Base-by-base conservation (phyloP, 2,888 invertebrate species). In the Metacarcinus magister region DNA sequence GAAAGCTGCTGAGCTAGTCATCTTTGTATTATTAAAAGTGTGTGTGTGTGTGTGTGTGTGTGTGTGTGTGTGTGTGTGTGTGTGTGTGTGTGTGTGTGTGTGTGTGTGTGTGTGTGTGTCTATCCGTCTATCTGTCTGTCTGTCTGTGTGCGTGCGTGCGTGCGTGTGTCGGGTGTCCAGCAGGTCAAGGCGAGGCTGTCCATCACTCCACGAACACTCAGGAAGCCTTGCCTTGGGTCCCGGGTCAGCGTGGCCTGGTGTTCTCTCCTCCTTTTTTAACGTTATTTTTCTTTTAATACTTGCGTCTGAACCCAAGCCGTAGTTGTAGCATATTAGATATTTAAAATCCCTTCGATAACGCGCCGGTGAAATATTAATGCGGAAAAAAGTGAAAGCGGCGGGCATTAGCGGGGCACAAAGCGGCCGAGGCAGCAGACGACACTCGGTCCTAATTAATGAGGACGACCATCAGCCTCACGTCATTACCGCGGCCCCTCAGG, bases 341-440 rank as follows among this genome's bases (percentile, higher is more conserved):
- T 82, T 32, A 32, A 32, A 82, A 82, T 19, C 32, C 82, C 28
- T 82, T 82, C 82, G 10, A 82, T 82, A 32, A 82, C 82, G 32
- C 32, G 10, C 32, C 10, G 32, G 3, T 82, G 32, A 82, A 82
- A 82, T 32, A 82, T 82, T 8, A 32, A 82, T 5, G 67, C 32
- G 5, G 82, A 32, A 32, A 32, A 82, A 82, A 82, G 82, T 28
- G 82, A 32, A 32, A 32, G 82, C 82, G 82, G 82, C 82, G 82
- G 82, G 82, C 82, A 82, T 82, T 82, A 82, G 82, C 32, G 32
- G 67, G 32, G 28, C 32, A 82, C 82, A 82, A 82, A 82, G 82
- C 32, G 82, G 82, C 82, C 32, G 28, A 82, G 67, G 19, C 32
- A 82, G 32, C 28, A 32, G 32, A 2, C 82, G 82, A 82, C 82